Evolutionary conservation across 2,797 vertebrate genomes (phyloP).

Genomic region (Carcharodon carcharias): DNA sequence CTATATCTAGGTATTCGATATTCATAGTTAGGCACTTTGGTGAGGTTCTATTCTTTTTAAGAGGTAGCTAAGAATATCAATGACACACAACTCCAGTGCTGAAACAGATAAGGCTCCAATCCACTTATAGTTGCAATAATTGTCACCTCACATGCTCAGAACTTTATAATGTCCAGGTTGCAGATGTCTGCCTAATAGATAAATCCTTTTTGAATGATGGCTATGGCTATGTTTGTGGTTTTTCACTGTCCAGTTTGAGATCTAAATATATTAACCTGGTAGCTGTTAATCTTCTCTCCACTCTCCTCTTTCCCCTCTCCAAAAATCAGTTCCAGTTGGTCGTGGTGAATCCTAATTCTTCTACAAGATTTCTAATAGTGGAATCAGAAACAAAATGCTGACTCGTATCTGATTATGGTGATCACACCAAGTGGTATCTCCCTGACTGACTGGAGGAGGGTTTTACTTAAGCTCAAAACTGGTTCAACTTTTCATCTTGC

Average conservation of each 20-base stretch:
- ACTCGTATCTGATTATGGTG: too few relatives aligned
- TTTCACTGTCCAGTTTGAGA: neutral
- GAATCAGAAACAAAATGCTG: too few relatives aligned
- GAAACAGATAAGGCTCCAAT: neutral
- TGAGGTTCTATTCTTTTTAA: neutral
- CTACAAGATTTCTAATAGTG: too few relatives aligned
- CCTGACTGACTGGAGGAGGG: too few relatives aligned
- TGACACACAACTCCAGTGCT: neutral
- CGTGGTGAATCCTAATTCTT: too few relatives aligned
- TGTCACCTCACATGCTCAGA: neutral
- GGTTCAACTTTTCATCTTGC: too few relatives aligned
- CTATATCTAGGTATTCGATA: neutral
- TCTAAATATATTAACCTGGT: neutral
- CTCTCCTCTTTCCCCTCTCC: neutral
- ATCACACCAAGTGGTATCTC: too few relatives aligned
- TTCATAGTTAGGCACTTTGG: neutral
- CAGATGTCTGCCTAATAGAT: neutral
- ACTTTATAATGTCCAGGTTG: neutral
- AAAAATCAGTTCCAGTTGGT: neutral
- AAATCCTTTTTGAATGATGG: neutral
- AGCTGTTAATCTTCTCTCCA: neutral
- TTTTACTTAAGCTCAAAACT: too few relatives aligned
- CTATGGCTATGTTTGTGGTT: neutral
- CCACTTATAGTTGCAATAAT: neutral
- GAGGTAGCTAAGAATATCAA: neutral